Conservation (phyloP, 1,140 invertebrate genomes). For the Papilio dardanus region DNA sequence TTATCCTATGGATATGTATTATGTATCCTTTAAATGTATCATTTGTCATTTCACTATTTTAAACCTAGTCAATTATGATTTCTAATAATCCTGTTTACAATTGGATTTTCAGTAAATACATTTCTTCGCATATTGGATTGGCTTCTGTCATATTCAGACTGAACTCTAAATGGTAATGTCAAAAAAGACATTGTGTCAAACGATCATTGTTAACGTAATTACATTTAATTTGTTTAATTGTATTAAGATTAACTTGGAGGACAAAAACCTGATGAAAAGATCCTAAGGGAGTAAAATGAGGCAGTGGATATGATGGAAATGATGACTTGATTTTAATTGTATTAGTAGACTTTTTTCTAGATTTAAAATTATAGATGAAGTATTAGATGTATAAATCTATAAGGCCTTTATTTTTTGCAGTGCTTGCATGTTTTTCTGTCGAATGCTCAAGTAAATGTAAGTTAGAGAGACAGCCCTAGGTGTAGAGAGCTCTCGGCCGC, state of each 20-base stretch:
- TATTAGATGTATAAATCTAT: too few species aligned
- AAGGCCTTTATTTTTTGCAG: too few species aligned
- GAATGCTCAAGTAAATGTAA: too few species aligned
- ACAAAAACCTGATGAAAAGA: too few species aligned
- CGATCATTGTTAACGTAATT: background rate
- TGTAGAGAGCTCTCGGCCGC: background rate
- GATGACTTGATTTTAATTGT: too few species aligned
- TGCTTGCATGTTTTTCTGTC: too few species aligned
- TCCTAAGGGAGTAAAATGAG: too few species aligned
- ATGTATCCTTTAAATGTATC: background rate
- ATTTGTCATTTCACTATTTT: background rate
- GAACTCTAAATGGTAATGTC: background rate
- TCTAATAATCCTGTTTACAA: background rate
- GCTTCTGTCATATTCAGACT: background rate
- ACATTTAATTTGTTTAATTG: slow-evolving; percentile 1
- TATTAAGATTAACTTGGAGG: too few species aligned
- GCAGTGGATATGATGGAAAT: too few species aligned
- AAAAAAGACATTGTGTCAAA: background rate
- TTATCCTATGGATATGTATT: background rate
- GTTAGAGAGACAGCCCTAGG: background rate
- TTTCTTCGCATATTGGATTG: background rate
- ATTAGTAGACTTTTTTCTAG: too few species aligned
- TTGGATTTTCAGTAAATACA: background rate
- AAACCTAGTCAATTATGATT: background rate
- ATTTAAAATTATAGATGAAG: too few species aligned